phyloP scores from a whole-genome alignment of 2,797 vertebrate genomes.

The Galago senegalensis region DNA sequence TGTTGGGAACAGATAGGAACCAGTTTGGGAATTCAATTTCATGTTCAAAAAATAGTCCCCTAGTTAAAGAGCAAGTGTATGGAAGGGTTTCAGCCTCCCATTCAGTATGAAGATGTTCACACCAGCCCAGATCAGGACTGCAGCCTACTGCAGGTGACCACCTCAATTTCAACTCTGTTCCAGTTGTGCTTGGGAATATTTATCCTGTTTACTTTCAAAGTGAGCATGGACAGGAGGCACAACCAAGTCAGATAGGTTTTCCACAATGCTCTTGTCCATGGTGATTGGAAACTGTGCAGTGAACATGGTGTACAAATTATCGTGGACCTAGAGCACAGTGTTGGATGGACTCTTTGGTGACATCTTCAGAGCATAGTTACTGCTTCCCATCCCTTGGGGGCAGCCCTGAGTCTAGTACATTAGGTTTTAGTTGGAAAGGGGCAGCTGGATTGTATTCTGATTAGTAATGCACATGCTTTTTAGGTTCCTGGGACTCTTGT shows the following conservation, averaged over 20 bases:
- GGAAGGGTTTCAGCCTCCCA: conserved; percentile 90
- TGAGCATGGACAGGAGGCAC: conserved; percentile 98
- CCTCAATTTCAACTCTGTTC: conserved; percentile 98
- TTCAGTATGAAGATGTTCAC: conserved; percentile 96
- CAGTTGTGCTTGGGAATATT: conserved; percentile 97
- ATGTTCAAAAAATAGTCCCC: conserved; percentile 95
- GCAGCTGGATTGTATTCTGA: conserved; percentile 83
- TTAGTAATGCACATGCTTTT: conserved; percentile 84
- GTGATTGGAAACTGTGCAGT: conserved; percentile 92
- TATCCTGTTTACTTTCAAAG: conserved; percentile 95
- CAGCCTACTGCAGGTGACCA: conserved; percentile 97
- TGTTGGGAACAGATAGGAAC: conserved; percentile 93
- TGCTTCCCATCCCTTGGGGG: conserved; percentile 42
- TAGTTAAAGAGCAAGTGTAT: conserved; percentile 93
- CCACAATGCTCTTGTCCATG: conserved; percentile 94
- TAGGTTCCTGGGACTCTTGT: conserved; percentile 81
- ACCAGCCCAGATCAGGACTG: conserved; percentile 97
- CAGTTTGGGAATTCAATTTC: conserved; percentile 99
- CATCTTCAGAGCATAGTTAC: conserved; percentile 93
- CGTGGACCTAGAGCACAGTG: conserved; percentile 97
- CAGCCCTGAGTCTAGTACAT: conserved; percentile 38
- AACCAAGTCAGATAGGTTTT: conserved; percentile 97
- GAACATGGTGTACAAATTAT: conserved; percentile 96
- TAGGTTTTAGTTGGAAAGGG: conserved; percentile 80
- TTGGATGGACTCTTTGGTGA: conserved; percentile 98